Conservation (phyloP, 2,888 invertebrate species). For the Pharmacophagus antenor region DNA sequence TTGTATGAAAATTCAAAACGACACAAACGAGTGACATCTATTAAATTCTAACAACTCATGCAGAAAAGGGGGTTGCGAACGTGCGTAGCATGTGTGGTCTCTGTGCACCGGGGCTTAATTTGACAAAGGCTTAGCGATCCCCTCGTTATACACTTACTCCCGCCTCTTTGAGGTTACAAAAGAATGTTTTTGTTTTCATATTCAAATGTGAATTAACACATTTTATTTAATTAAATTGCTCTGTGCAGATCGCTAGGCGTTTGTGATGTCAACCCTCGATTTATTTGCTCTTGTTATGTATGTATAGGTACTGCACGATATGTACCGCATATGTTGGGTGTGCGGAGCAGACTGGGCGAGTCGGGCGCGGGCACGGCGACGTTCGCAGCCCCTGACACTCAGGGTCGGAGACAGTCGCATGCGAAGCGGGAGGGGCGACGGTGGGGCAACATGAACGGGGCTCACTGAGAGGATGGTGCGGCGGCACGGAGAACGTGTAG, state of each 20-base stretch:
- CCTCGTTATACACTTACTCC: constrained; percentile 28
- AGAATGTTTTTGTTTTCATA: constrained; percentile 24
- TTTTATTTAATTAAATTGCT: constrained; percentile 28
- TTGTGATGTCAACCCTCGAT: constrained; percentile 46
- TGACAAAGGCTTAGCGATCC: constrained; percentile 56
- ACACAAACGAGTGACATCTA: constrained; percentile 70
- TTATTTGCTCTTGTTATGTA: constrained; percentile 37
- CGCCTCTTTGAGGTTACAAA: constrained; percentile 28
- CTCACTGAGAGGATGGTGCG: constrained; percentile 82
- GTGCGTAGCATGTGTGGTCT: constrained; percentile 66
- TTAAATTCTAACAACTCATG: constrained; percentile 68
- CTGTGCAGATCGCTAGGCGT: constrained; percentile 45
- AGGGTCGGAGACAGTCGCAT: constrained; percentile 80
- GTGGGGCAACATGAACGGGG: constrained; percentile 81
- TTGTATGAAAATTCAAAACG: constrained; percentile 35
- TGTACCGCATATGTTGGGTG: constrained; percentile 68
- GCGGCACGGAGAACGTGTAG: constrained; percentile 83
- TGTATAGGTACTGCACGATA: constrained; percentile 56
- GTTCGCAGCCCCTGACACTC: constrained; percentile 79
- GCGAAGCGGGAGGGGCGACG: constrained; percentile 81
- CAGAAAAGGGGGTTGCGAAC: constrained; percentile 79
- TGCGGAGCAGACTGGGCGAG: constrained; percentile 49
- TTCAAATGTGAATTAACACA: constrained; percentile 21
- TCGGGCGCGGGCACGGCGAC: constrained; percentile 57
- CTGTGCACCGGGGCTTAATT: constrained; percentile 53